Conservation (phyloP, 1,140 invertebrate genomes). For the Augochlora pura region DNA sequence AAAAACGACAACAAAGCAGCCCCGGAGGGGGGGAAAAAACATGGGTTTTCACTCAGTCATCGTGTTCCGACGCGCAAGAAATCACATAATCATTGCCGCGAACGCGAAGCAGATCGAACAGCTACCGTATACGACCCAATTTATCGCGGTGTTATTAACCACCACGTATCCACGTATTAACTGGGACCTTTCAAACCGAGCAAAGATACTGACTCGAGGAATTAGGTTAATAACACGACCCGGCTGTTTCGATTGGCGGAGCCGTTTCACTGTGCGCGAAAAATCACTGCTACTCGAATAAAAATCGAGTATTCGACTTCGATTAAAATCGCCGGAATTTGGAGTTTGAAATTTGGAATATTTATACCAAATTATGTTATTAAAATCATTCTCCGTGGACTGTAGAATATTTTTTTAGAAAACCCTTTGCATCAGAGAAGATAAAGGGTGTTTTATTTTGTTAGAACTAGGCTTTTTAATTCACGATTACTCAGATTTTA, state of each 20-base stretch:
- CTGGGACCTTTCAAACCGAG: neutral
- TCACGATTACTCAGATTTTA: no score
- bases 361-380: no score
- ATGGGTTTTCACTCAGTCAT: neutral
- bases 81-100: neutral
- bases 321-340: no score
- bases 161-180: neutral
- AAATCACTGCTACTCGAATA: no score
- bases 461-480: no score
- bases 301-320: no score
- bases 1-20: neutral
- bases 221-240: constrained; percentile 25
- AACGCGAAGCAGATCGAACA: neutral
- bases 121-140: constrained; percentile 15
- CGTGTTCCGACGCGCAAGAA: neutral
- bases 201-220: neutral
- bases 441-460: no score
- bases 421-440: no score
- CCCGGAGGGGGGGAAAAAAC: neutral
- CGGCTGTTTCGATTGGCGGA: neutral
- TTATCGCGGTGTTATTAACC: constrained; percentile 28
- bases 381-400: no score
- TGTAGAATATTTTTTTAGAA: no score
- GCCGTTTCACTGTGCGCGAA: no score
- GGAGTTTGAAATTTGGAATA: no score